Evolutionary conservation across 2,797 vertebrate genomes (phyloP).

Genomic region (Typhlichthys subterraneus): DNA sequence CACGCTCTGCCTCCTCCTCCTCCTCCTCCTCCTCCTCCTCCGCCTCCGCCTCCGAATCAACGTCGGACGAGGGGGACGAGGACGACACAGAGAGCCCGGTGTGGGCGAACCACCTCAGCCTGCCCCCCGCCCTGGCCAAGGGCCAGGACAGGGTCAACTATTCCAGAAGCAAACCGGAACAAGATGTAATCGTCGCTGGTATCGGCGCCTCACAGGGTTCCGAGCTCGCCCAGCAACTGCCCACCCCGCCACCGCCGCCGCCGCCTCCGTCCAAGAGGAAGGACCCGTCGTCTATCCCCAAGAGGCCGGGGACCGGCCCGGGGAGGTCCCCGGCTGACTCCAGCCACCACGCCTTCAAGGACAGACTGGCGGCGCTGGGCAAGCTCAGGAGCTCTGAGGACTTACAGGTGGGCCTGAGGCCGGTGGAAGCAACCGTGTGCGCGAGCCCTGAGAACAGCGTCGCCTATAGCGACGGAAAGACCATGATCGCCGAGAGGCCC

Average conservation of each 20-base stretch:
- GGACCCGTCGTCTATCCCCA: slow-evolving; percentile 81
- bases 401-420: slow-evolving; percentile 46
- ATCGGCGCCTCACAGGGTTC: slow-evolving; percentile 16
- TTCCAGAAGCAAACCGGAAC: slow-evolving; percentile 63
- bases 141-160: slow-evolving; percentile 48
- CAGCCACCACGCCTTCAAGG: slow-evolving; percentile 86
- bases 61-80: slow-evolving; percentile 63
- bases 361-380: slow-evolving; percentile 86
- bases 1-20: slow-evolving; percentile 79
- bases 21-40: slow-evolving; percentile 57
- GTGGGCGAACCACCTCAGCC: slow-evolving; percentile 78
- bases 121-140: slow-evolving; percentile 66
- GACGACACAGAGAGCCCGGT: slow-evolving; percentile 71
- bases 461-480: slow-evolving; percentile 55
- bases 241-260: slow-evolving; percentile 60
- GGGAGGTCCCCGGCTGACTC: slow-evolving; percentile 77
- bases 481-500: slow-evolving; percentile 67
- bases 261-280: slow-evolving; percentile 64
- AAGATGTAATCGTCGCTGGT: slow-evolving; percentile 51
- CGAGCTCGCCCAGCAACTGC: slow-evolving; percentile 50
- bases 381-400: slow-evolving; percentile 84
- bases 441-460: slow-evolving; percentile 24
- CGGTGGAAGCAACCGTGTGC: slow-evolving; percentile 26
- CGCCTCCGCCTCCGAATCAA: slow-evolving; percentile 71
- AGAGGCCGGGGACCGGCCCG: slow-evolving; percentile 65